Evolutionary conservation across 1,140 invertebrate genomes (phyloP), one percentile per base, ranked within the genome.

Genomic region (Dinothrombium tinctorium): DNA sequence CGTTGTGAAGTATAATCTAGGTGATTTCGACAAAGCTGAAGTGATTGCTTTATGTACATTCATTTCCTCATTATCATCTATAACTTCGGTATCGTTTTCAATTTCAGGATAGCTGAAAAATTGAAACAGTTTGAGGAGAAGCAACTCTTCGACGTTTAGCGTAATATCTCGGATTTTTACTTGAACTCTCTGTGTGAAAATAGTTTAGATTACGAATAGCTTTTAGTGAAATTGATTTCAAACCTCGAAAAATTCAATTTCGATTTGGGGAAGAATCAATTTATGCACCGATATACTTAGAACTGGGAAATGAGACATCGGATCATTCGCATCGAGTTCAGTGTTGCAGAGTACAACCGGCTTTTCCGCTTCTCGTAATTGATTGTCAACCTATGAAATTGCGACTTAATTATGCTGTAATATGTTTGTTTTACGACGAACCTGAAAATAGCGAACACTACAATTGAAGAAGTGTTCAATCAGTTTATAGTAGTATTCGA

Each of bases 51-150:
- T 24, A 25, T 38, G 37, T 15, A 15, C 28, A 32, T 32, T 40
- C 12, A n/a, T 33, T 14, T 11, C 28, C 20, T 40, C 39, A 9
- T 53, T 54, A 48, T 41, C 76, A 72, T 54, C 71, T 74, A 52
- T 78, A 76, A 51, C 67, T 54, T 82, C 75, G 52, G 78, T 73
- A 15, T 64, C 46, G 56, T 56, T 59, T 53, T 70, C 66, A 14
- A 57, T 46, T 38, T 61, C 61, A 12, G 49, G 45, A 17, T 59
- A 49, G n/a, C 47, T 37, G 48, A 69, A 59, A 54, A 76, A 81
- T 44, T 69, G 69, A 49, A 74, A 67, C 50, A 92, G 51, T 58
- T 87, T 83, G 47, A 92, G 68, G 24, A 95, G 67, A 26, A 96
- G 59, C 49, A 69, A 66, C 57, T 87, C 86, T 55, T 92, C 89